A percentile compares a stretch with the other conserved stretches of the same genome.
These are phyloP conservation scores for Chelonoidis abingdonii DNA, from an alignment of 2,113 vertebrate genomes.

Conservation along the genomic window DNA sequence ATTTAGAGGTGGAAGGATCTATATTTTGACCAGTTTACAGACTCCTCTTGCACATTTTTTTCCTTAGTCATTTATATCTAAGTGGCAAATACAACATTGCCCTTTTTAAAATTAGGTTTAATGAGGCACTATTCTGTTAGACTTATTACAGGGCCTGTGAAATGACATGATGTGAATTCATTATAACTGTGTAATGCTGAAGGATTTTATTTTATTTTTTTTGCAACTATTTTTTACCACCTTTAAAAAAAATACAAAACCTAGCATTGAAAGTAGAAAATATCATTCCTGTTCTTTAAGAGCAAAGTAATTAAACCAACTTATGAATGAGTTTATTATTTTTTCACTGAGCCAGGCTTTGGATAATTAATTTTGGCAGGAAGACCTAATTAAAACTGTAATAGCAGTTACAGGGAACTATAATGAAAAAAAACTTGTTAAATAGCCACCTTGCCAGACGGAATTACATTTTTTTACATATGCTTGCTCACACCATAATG, in stretches of 20 bases:
- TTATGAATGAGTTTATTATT: conserved; percentile 69
- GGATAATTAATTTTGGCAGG: conserved; percentile 69
- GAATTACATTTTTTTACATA: background rate
- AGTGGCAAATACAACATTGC: background rate
- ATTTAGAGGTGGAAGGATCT: background rate
- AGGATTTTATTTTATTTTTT: background rate
- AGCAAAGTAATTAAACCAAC: conserved; percentile 54
- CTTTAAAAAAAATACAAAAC: background rate
- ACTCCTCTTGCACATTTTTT: background rate
- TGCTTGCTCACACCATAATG: conserved; percentile 32
- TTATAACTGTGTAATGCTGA: background rate
- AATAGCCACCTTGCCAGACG: conserved; percentile 18
- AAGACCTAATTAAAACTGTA: conserved; percentile 68
- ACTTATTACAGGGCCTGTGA: background rate
- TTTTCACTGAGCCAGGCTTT: conserved; percentile 62
- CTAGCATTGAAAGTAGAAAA: conserved; percentile 1
- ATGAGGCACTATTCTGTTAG: fast-evolving
- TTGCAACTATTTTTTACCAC: conserved; percentile 17
- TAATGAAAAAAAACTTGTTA: conserved; percentile 53
- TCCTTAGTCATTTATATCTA: background rate
- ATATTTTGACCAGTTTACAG: background rate
- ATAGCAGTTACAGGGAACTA: conserved; percentile 45
- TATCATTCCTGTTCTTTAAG: conserved; percentile 23
- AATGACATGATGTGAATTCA: background rate
- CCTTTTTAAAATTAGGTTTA: background rate